Evolutionary conservation across 2,888 invertebrate genomes (phyloP).

Genomic region (Molanna angustata): DNA sequence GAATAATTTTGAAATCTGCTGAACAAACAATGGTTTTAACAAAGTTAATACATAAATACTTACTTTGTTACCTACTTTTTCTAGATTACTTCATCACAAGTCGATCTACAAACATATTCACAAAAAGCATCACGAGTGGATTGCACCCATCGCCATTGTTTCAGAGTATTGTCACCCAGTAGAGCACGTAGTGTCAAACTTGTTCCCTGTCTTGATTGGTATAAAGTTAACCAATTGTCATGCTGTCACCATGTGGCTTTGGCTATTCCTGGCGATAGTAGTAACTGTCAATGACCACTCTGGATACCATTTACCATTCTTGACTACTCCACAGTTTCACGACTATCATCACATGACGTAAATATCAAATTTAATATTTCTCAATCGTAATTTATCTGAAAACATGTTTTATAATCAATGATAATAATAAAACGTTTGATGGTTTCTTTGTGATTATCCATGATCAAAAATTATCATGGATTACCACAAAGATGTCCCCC

Average conservation of each 20-base stretch:
- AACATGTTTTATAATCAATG: no score
- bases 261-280: constrained; percentile 73
- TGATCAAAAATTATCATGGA: no score
- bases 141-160: constrained; percentile 79
- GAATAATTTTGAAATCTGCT: no score
- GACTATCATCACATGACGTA: constrained; percentile 86
- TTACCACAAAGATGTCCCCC: no score
- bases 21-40: no score
- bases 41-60: no score
- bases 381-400: no score
- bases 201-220: constrained; percentile 73
- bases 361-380: no score
- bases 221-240: constrained; percentile 72
- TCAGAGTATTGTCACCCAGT: constrained; percentile 79
- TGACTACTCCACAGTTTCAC: constrained; percentile 82
- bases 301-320: constrained; percentile 82
- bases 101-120: constrained; percentile 76
- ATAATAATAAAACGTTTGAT: no score
- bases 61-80: background rate
- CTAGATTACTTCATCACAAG: constrained; percentile 69
- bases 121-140: constrained; percentile 87
- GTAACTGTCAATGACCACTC: constrained; percentile 80
- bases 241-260: constrained; percentile 73
- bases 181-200: constrained; percentile 71
- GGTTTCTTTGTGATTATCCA: no score